Evolutionary conservation across 2,797 vertebrate genomes (phyloP), one percentile per base, ranked within the genome.

Genomic region (Antrozous pallidus): DNA sequence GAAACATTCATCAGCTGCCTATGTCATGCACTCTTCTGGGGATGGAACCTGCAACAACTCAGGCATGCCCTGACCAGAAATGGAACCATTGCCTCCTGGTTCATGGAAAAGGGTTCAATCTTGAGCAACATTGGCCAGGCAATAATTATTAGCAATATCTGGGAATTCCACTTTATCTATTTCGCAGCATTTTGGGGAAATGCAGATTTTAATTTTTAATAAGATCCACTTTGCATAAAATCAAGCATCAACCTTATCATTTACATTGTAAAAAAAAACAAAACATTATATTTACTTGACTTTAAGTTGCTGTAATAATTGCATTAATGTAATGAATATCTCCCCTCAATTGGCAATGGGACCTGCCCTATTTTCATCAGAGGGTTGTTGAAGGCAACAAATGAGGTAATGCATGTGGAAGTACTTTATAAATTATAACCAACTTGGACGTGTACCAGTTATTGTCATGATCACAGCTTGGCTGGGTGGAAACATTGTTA

Each of bases 371-470:
- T 61, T 90, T 86, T 49, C 22, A 24, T 86, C 82, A 65, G 58
- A 93, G 40, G 28, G n/a, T 80, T 86, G 40, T 88, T 71, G 73
- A 95, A 91, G 80, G 77, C 65, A 80, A 63, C 79, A 92, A 78
- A 92, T 96, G 82, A 91, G 71, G 71, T 94, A 40, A 91, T 73
- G 65, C 40, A 3, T 10, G 40, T 47, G n/a, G 45, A 80, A 85
- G 78, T 63, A 86, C 85, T 94, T 79, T 63, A 79, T 86, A 63
- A 93, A 84, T 93, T 86, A 82, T 56, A 83, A 90, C 42, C 74
- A 73, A 81, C 42, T 93, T 94, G 88, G 61, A 94, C 82, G 47
- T 73, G 13, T 54, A 73, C 93, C 83, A 86, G 54, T 71, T 79
- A 63, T 73, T 85, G 26, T 90, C 87, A 51, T 54, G 83, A 69